Evolutionary conservation across 2,888 invertebrate species (phyloP).

Genomic region (Oxyteleia sp.): DNA sequence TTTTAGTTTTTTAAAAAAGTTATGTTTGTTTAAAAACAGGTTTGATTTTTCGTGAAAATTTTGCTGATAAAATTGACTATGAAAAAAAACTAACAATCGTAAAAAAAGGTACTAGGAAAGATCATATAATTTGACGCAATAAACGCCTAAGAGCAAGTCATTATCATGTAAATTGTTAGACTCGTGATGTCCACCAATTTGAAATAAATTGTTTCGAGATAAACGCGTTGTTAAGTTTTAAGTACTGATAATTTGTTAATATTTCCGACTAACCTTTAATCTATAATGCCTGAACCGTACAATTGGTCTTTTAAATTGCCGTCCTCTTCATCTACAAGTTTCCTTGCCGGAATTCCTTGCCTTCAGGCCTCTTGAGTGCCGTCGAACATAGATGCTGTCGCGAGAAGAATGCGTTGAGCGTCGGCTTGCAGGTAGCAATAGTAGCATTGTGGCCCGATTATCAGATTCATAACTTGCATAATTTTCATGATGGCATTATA

Average conservation of each 20-base stretch:
- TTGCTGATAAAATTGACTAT: conserved; percentile 5
- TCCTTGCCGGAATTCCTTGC: background rate
- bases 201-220: too few relatives aligned
- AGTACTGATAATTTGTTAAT: too few relatives aligned
- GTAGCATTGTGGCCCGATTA: conserved; percentile 1
- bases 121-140: background rate
- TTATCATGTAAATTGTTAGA: background rate
- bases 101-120: too few relatives aligned
- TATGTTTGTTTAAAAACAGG: too few relatives aligned
- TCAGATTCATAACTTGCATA: background rate
- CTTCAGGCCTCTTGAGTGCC: background rate
- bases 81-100: background rate
- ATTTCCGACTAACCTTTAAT: background rate
- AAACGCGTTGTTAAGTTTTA: too few relatives aligned
- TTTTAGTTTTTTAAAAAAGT: too few relatives aligned
- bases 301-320: background rate
- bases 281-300: background rate
- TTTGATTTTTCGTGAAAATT: too few relatives aligned
- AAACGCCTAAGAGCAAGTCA: conserved; percentile 1
- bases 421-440: background rate
- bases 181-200: too few relatives aligned
- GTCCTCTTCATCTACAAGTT: background rate
- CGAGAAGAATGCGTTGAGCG: background rate
- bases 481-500: background rate
- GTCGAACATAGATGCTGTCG: background rate